Base-by-base conservation (phyloP, 2,888 invertebrate species). In the Pinctada fucata region DNA sequence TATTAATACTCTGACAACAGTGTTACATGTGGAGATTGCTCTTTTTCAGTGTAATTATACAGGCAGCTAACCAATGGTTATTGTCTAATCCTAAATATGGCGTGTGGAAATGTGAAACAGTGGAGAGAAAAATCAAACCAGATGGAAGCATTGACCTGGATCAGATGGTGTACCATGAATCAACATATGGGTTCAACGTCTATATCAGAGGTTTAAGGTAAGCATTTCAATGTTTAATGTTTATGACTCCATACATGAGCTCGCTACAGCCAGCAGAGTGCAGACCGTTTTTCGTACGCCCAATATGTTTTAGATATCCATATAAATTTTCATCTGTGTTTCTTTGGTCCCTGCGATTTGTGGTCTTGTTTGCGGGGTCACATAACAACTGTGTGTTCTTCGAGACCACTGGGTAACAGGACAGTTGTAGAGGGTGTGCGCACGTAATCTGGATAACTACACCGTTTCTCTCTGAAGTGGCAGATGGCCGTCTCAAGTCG, bases 31-130 rank as follows among this genome's bases (percentile, higher is more conserved):
- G 31, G 31, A 31, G 31, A 31, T 58, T 58, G 58, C 3, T 58
- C 47, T 31, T 78, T 79, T 81, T 5, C 84, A 90, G 90, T 78
- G 82, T 85, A 3, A 84, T 88, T 8, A 77, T 88, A 48, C 87
- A 88, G 67, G 85, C 86, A 70, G 89, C 88, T 0, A 89, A 89
- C 76, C 84, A 87, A 63, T 90, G 89, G 89, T 80, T 90, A 31
- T 81, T 83, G 51, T 82, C 84, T 4, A 88, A 88, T 76, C 85
- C 84, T 5, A 80, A 83, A 58, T 87, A 82, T 72, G 79, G 75
- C 16, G 88, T 86, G 31, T 85, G 86, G 84, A 88, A 87, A 76
- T 86, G 88, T 75, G 89, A 89, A 81, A 88, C 88, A 0, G 80
- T 87, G 45, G 84, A 82, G 49, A 84, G 85, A 75, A 88, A 87